Base-by-base conservation (phyloP, 2,888 invertebrate species). In the Neoaliturus tenellus region DNA sequence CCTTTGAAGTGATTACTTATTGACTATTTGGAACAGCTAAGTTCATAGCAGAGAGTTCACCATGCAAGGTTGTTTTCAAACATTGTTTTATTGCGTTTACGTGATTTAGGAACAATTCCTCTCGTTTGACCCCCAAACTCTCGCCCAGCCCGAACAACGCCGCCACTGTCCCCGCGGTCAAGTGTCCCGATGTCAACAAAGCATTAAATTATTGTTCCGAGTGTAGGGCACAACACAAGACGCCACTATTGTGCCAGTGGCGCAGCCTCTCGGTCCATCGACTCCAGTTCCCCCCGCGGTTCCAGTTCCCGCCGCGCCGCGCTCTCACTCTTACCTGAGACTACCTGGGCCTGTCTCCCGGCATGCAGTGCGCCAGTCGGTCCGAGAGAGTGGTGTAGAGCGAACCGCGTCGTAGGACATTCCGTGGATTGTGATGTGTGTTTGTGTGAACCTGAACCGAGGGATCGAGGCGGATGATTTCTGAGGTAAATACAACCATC, bases 321-420 rank as follows among this genome's bases (percentile, higher is more conserved):
- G 39, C 80, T 81, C 81, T 67, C 81, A 48, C 67, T 81, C 81
- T 81, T 82, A 82, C 82, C 82, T 82, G 82, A 48, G 67, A 62
- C 51, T 82, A 82, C 82, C 82, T 82, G 82, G 35, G 82, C 23
- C 33, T 23, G 73, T 81, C 67, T 81, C 62, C 81, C 81, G 71
- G 81, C 44, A 67, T 73, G 73, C 73, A 71, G 55, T 12, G 82
- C 81, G 62, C 44, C 81, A 81, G 81, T 81, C 51, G 31, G 44
- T 39, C 73, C 39, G 20, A n/a, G 82, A 82, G 82, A 73, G 35
- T 31, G 5, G 71, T 14, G 73, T 39, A 25, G 82, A 17, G 1
- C 25, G 51, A 33, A 51, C 31, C 51, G 33, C 78, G 78, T 31
- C 78, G 78, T 35, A 20, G 6, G 35, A 71, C 71, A n/a, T 33